phyloP scores from a whole-genome alignment of 2,888 invertebrate species.

The Pelosia muscerda region DNA sequence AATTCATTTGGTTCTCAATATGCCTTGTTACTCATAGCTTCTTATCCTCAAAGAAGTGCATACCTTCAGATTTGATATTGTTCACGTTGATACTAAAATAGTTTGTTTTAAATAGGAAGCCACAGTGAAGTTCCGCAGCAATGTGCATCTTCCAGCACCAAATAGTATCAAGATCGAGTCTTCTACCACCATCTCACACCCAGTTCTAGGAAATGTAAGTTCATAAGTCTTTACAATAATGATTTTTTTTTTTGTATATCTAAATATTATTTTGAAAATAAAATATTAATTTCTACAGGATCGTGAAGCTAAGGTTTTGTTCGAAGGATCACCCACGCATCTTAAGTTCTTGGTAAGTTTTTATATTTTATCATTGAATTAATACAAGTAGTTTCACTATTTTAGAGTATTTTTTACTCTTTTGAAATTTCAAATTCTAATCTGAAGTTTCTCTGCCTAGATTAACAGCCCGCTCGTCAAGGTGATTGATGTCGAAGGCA shows the following conservation, averaged over 20 bases:
- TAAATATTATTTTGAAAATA: neutral
- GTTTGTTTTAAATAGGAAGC: slow-evolving; percentile 65
- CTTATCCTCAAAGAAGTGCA: no score
- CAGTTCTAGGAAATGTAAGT: slow-evolving; percentile 74
- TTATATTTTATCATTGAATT: no score
- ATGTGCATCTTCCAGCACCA: slow-evolving; percentile 60
- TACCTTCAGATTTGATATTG: no score
- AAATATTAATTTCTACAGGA: slow-evolving; percentile 61
- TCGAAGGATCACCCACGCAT: slow-evolving; percentile 73
- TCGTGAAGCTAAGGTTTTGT: slow-evolving; percentile 71
- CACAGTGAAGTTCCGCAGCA: slow-evolving; percentile 64
- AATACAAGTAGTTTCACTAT: no score
- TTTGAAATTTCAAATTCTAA: neutral
- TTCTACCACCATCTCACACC: slow-evolving; percentile 66
- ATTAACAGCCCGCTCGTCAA: slow-evolving; percentile 82
- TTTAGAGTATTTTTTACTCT: neutral
- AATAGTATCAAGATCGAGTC: slow-evolving; percentile 72
- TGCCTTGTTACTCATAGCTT: no score
- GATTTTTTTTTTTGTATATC: slow-evolving; percentile 56
- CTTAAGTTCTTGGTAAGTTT: slow-evolving; percentile 74
- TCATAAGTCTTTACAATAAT: neutral
- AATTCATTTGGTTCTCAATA: no score
- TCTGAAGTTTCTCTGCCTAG: slow-evolving; percentile 46
- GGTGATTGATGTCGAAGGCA: slow-evolving; percentile 83
- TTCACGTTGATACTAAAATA: neutral